Evolutionary conservation across 1,140 invertebrate species (phyloP).

Genomic region (Bursaphelenchus mucronatus): DNA sequence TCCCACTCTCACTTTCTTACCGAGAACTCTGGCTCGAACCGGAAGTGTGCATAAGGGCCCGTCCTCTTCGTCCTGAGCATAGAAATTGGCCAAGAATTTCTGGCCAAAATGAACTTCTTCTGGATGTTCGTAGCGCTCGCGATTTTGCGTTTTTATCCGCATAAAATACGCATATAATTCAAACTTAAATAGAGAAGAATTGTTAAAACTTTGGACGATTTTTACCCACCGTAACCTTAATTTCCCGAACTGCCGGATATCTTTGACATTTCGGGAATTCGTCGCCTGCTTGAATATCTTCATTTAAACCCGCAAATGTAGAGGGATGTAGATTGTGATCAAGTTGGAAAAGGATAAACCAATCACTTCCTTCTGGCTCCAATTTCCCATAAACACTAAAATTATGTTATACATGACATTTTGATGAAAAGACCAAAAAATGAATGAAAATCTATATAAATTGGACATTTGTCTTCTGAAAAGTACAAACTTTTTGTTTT

Average conservation of each 20-base stretch:
- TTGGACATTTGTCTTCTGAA: too few relatives aligned
- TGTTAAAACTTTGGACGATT: not conserved
- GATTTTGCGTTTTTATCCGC: not conserved
- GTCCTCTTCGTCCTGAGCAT: constrained; percentile 12
- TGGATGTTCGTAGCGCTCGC: constrained; percentile 14
- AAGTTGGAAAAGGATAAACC: constrained; percentile 15
- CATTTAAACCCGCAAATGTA: constrained; percentile 11
- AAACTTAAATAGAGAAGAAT: constrained; percentile 4
- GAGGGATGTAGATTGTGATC: constrained; percentile 5
- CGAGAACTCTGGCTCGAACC: not conserved
- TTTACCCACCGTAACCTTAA: constrained; percentile 8
- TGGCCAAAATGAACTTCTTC: constrained; percentile 5
- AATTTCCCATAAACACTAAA: constrained; percentile 19
- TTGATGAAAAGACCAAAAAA: too few relatives aligned
- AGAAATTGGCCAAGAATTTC: constrained; percentile 6
- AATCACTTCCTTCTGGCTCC: constrained; percentile 8
- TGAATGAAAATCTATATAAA: too few relatives aligned
- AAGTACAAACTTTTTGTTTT: too few relatives aligned
- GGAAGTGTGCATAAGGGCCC: constrained; percentile 4
- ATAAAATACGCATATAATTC: constrained; percentile 10
- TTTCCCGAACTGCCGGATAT: constrained; percentile 6
- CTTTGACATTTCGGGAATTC: not conserved
- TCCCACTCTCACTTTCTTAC: too few relatives aligned
- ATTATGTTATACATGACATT: not conserved
- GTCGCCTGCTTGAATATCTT: constrained; percentile 18